phyloP scores from a whole-genome alignment of 2,797 vertebrate genomes.

The Esox lucius region DNA sequence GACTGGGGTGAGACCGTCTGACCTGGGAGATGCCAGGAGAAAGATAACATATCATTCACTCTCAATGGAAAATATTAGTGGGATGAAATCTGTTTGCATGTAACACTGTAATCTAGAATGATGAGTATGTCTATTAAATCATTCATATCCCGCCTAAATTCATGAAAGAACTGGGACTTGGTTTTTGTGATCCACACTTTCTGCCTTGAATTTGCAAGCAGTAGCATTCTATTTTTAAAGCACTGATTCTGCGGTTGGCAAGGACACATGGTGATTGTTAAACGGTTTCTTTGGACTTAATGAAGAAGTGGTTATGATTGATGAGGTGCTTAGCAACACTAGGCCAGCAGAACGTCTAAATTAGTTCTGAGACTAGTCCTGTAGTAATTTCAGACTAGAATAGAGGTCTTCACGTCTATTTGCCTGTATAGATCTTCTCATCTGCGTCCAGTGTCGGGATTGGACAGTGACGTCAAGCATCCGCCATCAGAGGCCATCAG shows the following conservation, averaged over 20 bases:
- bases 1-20: constrained; percentile 93
- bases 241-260: constrained; percentile 9
- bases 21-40: constrained; percentile 72
- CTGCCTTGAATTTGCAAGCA: background rate
- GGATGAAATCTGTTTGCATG: background rate
- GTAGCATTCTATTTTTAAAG: constrained; percentile 4
- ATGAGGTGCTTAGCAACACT: background rate
- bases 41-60: constrained; percentile 16
- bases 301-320: background rate
- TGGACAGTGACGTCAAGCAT: constrained; percentile 54
- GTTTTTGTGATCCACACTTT: background rate
- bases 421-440: constrained; percentile 59
- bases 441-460: constrained; percentile 54
- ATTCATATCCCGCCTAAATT: background rate
- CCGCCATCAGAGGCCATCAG: too few species aligned
- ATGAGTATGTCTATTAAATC: background rate
- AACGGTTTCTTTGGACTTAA: background rate
- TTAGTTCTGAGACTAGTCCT: background rate
- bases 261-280: constrained; percentile 16
- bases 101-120: background rate
- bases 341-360: background rate
- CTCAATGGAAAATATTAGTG: background rate
- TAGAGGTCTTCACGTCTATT: constrained; percentile 32
- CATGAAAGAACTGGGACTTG: background rate
- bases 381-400: background rate